Percentiles rank a stretch among this genome's conserved stretches.
Evolutionary conservation across 2,797 vertebrate species (phyloP).

Genomic region (Lagodon rhomboides): DNA sequence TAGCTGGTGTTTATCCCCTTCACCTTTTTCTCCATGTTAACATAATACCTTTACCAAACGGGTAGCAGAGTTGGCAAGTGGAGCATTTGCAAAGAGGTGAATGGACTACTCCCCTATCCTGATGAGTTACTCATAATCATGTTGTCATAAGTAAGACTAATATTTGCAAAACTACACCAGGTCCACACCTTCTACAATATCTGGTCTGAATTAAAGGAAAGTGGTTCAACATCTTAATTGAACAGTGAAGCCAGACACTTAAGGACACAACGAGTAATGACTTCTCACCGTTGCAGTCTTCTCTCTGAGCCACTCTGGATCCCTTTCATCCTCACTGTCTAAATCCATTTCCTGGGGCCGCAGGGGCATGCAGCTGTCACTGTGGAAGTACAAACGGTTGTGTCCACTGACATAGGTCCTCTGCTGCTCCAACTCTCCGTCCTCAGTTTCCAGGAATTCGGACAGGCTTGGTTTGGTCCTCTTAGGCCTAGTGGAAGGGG

Average conservation of each 20-base stretch:
- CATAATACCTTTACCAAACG: too few relatives aligned
- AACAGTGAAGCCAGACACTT: background rate
- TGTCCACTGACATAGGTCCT: constrained; percentile 97
- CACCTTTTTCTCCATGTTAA: too few relatives aligned
- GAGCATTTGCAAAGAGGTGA: too few relatives aligned
- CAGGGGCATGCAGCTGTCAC: constrained; percentile 97
- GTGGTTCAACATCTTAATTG: background rate
- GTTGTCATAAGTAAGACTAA: too few relatives aligned
- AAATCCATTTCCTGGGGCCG: constrained; percentile 98
- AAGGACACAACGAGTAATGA: background rate
- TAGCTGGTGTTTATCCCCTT: too few relatives aligned
- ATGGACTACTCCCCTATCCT: too few relatives aligned
- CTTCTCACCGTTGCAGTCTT: constrained; percentile 96
- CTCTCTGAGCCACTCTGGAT: constrained; percentile 97
- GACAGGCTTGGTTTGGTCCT: constrained; percentile 98
- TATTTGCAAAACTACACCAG: too few relatives aligned
- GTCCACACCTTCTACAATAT: too few relatives aligned
- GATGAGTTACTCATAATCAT: too few relatives aligned
- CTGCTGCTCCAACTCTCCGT: constrained; percentile 96
- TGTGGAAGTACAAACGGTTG: constrained; percentile 99
- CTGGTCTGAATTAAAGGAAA: too few relatives aligned
- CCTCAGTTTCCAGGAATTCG: constrained; percentile 97
- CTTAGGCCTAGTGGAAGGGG: constrained; percentile 88
- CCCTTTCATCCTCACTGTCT: constrained; percentile 98
- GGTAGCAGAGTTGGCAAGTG: too few relatives aligned